Percentiles rank a stretch among this genome's conserved stretches.
Conservation (phyloP, 2,797 vertebrate genomes). For the Sebastes cheni region DNA sequence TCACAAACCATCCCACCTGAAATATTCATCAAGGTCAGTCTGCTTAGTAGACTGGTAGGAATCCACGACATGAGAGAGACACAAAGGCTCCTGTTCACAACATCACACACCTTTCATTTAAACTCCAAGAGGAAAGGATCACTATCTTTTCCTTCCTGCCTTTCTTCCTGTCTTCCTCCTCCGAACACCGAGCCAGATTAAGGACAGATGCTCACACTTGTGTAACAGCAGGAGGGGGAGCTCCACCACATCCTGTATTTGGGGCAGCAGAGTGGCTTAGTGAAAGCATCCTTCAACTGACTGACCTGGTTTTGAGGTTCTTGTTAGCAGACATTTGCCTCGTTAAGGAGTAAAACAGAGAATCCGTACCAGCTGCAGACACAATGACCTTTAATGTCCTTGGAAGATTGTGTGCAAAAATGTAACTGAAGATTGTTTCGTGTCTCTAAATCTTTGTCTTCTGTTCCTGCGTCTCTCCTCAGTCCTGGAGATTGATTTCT, state of each 20-base stretch:
- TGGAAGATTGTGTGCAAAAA: not conserved
- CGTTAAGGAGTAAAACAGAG: not conserved
- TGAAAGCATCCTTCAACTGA: constrained; percentile 31
- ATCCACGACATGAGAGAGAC: constrained; percentile 16
- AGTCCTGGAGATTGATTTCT: constrained; percentile 95
- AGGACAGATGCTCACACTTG: constrained; percentile 34
- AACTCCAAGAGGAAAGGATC: not conserved
- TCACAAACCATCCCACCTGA: constrained; percentile 67
- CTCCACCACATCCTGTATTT: constrained; percentile 33
- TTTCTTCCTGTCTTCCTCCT: not conserved
- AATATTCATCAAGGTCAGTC: constrained; percentile 80
- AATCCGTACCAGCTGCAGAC: not conserved
- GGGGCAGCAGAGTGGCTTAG: constrained; percentile 51
- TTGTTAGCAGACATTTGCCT: not conserved
- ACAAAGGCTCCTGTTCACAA: not conserved
- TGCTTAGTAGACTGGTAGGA: constrained; percentile 38
- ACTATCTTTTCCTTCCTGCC: not conserved
- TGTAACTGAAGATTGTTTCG: not conserved
- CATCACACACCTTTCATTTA: not conserved
- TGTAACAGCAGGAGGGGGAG: constrained; percentile 17
- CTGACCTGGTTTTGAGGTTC: constrained; percentile 46
- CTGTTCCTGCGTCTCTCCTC: not conserved
- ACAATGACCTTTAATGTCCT: not conserved
- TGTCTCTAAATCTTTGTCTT: not conserved
- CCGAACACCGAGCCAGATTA: not conserved